These are phyloP conservation scores for Amiota communis DNA, from an alignment of 2,888 invertebrate species.

Conservation along the genomic window DNA sequence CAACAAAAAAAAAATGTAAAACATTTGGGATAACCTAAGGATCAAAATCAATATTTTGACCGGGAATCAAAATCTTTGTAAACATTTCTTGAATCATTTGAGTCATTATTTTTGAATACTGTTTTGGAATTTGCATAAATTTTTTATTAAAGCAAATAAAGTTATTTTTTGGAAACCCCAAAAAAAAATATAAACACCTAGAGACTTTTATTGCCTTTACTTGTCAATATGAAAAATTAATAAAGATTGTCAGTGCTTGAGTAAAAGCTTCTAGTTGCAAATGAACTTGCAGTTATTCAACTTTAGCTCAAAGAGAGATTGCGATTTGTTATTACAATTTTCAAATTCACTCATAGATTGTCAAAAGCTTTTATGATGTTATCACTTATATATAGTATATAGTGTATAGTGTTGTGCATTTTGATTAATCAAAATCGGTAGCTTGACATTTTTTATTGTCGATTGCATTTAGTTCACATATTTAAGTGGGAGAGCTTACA, in stretches of 20 bases:
- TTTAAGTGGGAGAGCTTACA: neutral
- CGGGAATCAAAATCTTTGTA: neutral
- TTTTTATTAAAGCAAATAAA: too few relatives aligned
- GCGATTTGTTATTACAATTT: too few relatives aligned
- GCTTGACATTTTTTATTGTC: neutral
- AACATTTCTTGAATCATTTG: conserved; percentile 1
- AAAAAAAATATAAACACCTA: too few relatives aligned
- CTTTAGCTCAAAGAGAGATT: too few relatives aligned
- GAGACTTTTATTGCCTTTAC: too few relatives aligned
- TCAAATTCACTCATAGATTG: neutral
- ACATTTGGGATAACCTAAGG: neutral
- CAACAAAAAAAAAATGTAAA: conserved; percentile 17
- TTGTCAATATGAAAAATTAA: too few relatives aligned
- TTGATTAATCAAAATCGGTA: neutral
- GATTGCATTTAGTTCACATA: neutral
- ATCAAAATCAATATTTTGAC: neutral
- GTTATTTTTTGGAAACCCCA: too few relatives aligned
- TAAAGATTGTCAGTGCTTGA: too few relatives aligned
- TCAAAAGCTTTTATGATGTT: neutral
- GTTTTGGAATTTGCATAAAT: conserved; percentile 7
- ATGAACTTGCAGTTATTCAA: too few relatives aligned
- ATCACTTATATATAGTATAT: too few relatives aligned
- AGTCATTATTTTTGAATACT: conserved; percentile 18
- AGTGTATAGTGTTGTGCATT: neutral
- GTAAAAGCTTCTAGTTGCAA: too few relatives aligned